Evolutionary conservation across 1,140 invertebrate genomes (phyloP).

Genomic region (Grapholita molesta): DNA sequence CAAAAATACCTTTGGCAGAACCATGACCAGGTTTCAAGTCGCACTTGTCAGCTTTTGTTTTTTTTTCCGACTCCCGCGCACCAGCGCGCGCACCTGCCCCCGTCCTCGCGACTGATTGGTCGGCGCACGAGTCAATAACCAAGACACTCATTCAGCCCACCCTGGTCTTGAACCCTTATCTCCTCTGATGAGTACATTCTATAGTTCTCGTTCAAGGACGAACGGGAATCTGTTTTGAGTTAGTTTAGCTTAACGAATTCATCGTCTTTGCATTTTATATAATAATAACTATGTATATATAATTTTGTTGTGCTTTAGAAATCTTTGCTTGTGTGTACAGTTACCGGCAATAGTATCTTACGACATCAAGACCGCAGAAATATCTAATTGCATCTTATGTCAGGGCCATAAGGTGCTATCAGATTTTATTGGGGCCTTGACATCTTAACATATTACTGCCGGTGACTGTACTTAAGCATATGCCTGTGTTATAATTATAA

Average conservation of each 20-base stretch:
- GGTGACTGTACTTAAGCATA: too few species aligned
- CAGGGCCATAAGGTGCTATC: too few species aligned
- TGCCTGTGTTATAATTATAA: background rate
- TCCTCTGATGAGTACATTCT: conserved; percentile 2
- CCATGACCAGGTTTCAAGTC: background rate
- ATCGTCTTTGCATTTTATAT: background rate
- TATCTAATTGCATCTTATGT: too few species aligned
- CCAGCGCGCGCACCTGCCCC: conserved; percentile 40
- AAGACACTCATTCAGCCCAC: conserved; percentile 33
- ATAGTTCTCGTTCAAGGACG: background rate
- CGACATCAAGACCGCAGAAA: too few species aligned
- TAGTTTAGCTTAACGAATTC: background rate
- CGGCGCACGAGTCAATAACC: conserved; percentile 41
- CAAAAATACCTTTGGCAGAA: background rate
- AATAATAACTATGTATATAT: background rate
- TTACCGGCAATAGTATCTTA: too few species aligned
- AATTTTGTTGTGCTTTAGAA: too few species aligned
- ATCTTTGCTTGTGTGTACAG: too few species aligned
- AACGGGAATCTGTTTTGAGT: background rate
- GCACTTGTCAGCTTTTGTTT: background rate
- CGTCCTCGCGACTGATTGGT: conserved; percentile 38
- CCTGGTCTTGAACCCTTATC: conserved; percentile 35
- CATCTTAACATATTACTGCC: too few species aligned
- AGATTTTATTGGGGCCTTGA: too few species aligned
- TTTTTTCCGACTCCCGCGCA: conserved; percentile 28